Conservation (phyloP, 1,140 invertebrate genomes). For the Nylanderia fulva region DNA sequence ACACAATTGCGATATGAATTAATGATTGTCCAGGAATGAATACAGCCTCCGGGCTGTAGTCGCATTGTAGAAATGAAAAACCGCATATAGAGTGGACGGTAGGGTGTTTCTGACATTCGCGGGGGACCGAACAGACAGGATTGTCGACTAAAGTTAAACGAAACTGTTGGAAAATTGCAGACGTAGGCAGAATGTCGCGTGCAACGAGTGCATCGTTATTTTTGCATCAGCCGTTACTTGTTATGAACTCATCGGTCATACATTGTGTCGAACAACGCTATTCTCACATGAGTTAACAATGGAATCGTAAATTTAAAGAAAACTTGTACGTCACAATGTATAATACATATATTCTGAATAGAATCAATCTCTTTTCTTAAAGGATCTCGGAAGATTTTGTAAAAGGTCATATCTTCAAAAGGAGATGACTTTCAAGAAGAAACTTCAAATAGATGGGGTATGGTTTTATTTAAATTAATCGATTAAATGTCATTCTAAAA, state of each 20-base stretch:
- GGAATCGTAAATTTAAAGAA: background rate
- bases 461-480: background rate
- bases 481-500: background rate
- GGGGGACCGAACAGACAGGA: background rate
- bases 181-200: conserved; percentile 20
- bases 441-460: background rate
- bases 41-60: background rate
- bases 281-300: conserved; percentile 1
- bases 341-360: no score
- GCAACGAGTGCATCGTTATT: conserved; percentile 49
- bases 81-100: background rate
- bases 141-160: conserved; percentile 40
- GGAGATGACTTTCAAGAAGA: background rate
- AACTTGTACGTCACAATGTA: background rate
- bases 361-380: background rate
- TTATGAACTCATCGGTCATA: background rate
- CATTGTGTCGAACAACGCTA: conserved; percentile 22
- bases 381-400: background rate
- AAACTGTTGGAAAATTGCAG: conserved; percentile 49
- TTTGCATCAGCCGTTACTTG: conserved; percentile 30
- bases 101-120: conserved; percentile 32
- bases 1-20: background rate
- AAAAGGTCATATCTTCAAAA: background rate
- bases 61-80: conserved; percentile 37
- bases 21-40: conserved; percentile 30